Percentiles rank a stretch among this genome's conserved stretches.
phyloP scores from a whole-genome alignment of 2,888 invertebrate species.

The Kuschelorhynchus macadamiae region DNA sequence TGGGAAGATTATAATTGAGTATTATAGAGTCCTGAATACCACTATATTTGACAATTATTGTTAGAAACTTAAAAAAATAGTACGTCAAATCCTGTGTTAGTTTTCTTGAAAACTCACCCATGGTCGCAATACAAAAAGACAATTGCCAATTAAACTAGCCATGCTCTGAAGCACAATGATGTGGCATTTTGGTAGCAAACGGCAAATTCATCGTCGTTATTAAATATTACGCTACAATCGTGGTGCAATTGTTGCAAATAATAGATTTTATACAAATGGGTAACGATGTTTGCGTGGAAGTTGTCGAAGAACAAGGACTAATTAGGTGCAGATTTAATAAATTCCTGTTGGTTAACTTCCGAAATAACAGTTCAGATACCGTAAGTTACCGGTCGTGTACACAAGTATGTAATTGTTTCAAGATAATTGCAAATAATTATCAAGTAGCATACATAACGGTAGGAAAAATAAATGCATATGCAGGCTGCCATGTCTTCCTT shows the following conservation, averaged over 20 bases:
- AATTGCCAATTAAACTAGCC: slow-evolving; percentile 14
- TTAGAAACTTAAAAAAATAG: too few relatives aligned
- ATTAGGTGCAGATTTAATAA: slow-evolving; percentile 37
- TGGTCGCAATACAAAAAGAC: slow-evolving; percentile 8
- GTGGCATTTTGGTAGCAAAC: slow-evolving; percentile 24
- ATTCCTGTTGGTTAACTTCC: slow-evolving; percentile 44
- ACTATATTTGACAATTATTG: too few relatives aligned
- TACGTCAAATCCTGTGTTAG: too few relatives aligned
- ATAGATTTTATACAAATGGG: slow-evolving; percentile 24
- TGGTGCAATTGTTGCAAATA: slow-evolving; percentile 31
- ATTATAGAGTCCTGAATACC: too few relatives aligned
- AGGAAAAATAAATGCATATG: slow-evolving; percentile 5
- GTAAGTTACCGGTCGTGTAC: slow-evolving; percentile 33
- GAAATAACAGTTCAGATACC: slow-evolving; percentile 38
- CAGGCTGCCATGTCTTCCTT: background rate
- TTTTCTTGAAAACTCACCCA: background rate
- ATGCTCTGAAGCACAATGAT: slow-evolving; percentile 15
- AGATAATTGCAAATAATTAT: slow-evolving; percentile 33
- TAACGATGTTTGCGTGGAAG: slow-evolving; percentile 35
- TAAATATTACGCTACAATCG: slow-evolving; percentile 21
- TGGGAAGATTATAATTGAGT: too few relatives aligned
- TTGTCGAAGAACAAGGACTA: slow-evolving; percentile 17
- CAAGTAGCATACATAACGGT: slow-evolving; percentile 27
- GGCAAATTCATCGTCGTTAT: slow-evolving; percentile 24
- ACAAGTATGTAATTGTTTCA: slow-evolving; percentile 30